Evolutionary conservation across 2,888 invertebrate genomes (phyloP), one percentile per base, ranked within the genome.

Genomic region (Melieria crassipennis): DNA sequence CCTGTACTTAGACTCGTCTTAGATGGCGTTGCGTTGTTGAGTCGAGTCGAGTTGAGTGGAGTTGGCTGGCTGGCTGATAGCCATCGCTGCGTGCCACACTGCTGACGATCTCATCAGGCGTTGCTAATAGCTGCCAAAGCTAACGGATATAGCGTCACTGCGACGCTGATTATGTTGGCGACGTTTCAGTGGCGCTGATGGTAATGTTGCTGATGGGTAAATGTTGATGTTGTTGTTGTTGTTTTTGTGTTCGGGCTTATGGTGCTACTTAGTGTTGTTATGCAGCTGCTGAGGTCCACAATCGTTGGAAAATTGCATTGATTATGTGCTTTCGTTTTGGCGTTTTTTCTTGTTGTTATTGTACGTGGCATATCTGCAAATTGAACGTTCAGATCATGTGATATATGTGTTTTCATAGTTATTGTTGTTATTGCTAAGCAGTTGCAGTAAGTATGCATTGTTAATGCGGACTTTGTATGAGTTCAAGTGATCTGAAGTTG

Each of bases 341-440:
- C n/a, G 48, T 60, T 16, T 69, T 30, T 30, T 30, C 3, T 30
- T 2, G 30, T 30, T 13, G 45, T 62, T 42, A 72, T 13, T 30
- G 47, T 79, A 80, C 80, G 80, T 80, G 80, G 82, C 79, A 74
- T 82, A 80, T 80, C 82, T 78, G 73, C 76, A 76, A 79, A 80
- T 79, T 65, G 16, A 62, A 45, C 16, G 42, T 45, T 42, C 13
- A 9, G 46, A 69, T 30, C 30, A 30, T 30, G 30, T 30, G 30
- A 30, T 30, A 30, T 30, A 30, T 30, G 30, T 30, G 30, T 30
- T 30, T 30, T 2, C 30, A 30, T 30, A 30, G 30, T 30, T 30
- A 30, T 30, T 30, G 30, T 30, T 30, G 30, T 30, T 30, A 1
- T 30, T 30, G 30, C 3, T 30, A 30, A 30, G 30, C 30, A 30